Conservation (phyloP, 1,140 invertebrate species). For the Pseudachorutes palmiensis region DNA sequence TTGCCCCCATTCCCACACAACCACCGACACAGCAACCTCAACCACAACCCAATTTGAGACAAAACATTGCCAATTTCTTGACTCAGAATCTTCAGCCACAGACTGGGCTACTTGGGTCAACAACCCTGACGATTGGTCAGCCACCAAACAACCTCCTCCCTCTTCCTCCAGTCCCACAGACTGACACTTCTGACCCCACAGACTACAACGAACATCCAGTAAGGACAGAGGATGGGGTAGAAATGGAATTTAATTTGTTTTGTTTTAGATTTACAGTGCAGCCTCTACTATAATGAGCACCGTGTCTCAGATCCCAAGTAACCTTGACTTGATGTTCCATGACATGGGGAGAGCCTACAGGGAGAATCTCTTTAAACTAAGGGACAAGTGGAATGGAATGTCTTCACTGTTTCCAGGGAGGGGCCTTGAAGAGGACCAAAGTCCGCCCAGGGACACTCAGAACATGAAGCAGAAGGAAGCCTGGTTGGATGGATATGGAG, state of each 20-base stretch:
- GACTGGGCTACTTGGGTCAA: too few species aligned
- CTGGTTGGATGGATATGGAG: constrained; percentile 1
- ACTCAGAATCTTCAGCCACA: background rate
- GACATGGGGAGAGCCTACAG: constrained; percentile 13
- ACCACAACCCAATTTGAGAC: background rate
- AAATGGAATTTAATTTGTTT: background rate
- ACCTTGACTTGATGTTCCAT: constrained; percentile 11
- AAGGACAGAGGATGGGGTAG: background rate
- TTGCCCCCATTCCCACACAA: background rate
- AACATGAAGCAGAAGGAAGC: too few species aligned
- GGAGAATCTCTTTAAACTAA: background rate
- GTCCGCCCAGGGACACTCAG: too few species aligned
- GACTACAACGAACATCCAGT: background rate
- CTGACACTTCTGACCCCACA: background rate
- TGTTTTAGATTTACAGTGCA: background rate
- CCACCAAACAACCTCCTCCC: background rate
- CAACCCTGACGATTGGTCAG: too few species aligned
- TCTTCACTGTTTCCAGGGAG: background rate
- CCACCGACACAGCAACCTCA: background rate
- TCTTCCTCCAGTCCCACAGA: background rate
- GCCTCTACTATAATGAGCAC: background rate
- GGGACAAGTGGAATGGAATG: background rate
- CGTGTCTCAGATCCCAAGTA: background rate
- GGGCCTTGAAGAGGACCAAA: background rate
- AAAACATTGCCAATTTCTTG: background rate